Evolutionary conservation across 2,888 invertebrate species (phyloP).

Genomic region (Leptinotarsa rubiginosa): DNA sequence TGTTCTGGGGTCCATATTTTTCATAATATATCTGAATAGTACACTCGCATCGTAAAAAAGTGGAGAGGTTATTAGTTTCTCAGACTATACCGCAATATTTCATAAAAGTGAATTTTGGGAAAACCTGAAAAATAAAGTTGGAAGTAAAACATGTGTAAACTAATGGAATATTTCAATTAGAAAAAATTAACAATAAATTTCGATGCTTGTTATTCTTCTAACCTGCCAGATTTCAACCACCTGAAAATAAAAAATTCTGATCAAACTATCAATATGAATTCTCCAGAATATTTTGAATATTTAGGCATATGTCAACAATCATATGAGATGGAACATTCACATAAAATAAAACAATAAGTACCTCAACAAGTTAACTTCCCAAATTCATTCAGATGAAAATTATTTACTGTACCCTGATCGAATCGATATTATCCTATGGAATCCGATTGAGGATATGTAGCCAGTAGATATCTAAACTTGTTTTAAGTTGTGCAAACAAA

Average conservation of each 20-base stretch:
- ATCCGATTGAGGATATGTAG: conserved; percentile 21
- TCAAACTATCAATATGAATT: background rate
- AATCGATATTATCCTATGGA: conserved; percentile 19
- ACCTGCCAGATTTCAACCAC: conserved; percentile 19
- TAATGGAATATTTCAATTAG: conserved; percentile 5
- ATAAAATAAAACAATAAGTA: conserved; percentile 18
- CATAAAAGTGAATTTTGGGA: conserved; percentile 1
- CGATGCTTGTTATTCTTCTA: background rate
- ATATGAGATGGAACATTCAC: conserved; percentile 11
- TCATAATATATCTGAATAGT: conserved; percentile 4
- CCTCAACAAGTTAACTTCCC: background rate
- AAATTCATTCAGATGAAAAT: conserved; percentile 19
- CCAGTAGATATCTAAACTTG: conserved; percentile 3
- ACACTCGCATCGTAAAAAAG: conserved; percentile 9
- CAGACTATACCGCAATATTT: conserved; percentile 11
- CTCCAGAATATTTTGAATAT: conserved; percentile 1
- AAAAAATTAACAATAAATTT: background rate
- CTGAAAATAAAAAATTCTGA: conserved; percentile 14
- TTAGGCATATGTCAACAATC: conserved; percentile 10
- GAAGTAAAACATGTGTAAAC: conserved; percentile 7
- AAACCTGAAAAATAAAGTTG: conserved; percentile 10
- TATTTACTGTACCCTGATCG: conserved; percentile 18
- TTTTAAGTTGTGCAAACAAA: conserved; percentile 16
- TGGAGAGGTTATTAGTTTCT: conserved; percentile 5
- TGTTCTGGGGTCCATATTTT: conserved; percentile 3